Evolutionary conservation across 2,888 invertebrate genomes (phyloP).

Genomic region (Blomia tropicalis): DNA sequence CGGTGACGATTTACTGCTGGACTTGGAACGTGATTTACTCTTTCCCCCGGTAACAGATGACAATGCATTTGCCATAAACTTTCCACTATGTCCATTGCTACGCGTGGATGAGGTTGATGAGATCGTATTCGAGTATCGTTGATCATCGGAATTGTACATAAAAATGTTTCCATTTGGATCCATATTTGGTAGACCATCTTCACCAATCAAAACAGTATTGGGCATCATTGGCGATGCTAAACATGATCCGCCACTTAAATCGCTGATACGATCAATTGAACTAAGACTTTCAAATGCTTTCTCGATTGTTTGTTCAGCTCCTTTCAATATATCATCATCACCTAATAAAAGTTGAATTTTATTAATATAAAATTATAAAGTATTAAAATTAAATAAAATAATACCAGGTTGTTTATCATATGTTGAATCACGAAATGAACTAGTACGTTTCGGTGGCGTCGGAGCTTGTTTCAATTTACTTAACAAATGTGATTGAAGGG

Average conservation of each 20-base stretch:
- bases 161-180: background rate
- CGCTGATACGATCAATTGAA: background rate
- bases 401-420: conserved; percentile 36
- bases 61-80: background rate
- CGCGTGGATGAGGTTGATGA: conserved; percentile 11
- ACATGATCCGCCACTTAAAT: background rate
- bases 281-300: conserved; percentile 41
- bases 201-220: background rate
- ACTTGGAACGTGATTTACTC: background rate
- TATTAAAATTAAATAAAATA: background rate
- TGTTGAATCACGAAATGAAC: conserved; percentile 68
- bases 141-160: background rate
- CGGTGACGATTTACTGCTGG: background rate
- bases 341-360: conserved; percentile 24
- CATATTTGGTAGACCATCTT: background rate
- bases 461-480: conserved; percentile 59
- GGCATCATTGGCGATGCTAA: conserved; percentile 1
- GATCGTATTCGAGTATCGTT: conserved; percentile 11
- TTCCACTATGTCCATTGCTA: background rate
- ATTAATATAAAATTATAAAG: conserved; percentile 6
- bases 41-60: background rate
- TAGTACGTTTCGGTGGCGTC: conserved; percentile 83
- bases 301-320: conserved; percentile 38
- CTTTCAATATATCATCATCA: conserved; percentile 32
- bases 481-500: conserved; percentile 2